phyloP scores from a whole-genome alignment of 2,113 vertebrate genomes.

The Cynopterus brachyotis region DNA sequence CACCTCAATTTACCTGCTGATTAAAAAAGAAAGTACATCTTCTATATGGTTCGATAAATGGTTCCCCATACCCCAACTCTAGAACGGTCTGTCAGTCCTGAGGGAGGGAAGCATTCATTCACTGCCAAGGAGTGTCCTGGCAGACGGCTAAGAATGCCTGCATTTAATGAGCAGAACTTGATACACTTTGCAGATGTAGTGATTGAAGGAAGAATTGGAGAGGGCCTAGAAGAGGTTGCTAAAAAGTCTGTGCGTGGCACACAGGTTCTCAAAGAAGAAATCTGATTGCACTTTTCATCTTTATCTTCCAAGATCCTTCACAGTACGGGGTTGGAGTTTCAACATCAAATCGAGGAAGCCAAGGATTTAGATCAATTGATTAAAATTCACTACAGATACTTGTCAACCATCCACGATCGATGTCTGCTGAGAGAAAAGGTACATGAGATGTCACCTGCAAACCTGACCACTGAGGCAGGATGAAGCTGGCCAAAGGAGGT shows the following conservation, averaged over 20 bases:
- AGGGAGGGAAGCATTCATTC: neutral
- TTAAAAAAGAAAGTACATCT: neutral
- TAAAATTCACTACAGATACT: conserved; percentile 97
- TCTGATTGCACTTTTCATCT: neutral
- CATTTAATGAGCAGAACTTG: neutral
- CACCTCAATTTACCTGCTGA: neutral
- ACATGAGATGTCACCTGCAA: neutral
- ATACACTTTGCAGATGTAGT: neutral
- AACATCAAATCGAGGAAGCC: conserved; percentile 97
- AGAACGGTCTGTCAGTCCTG: neutral
- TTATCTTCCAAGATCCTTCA: conserved; percentile 92
- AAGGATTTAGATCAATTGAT: conserved; percentile 98
- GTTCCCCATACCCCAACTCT: neutral
- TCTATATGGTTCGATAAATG: neutral
- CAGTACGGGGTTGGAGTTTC: conserved; percentile 98
- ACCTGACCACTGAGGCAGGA: neutral
- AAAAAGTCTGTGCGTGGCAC: neutral
- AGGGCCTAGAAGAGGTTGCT: neutral
- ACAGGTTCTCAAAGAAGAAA: neutral
- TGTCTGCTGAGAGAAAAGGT: conserved; percentile 98
- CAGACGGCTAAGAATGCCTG: neutral
- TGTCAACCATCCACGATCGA: conserved; percentile 97
- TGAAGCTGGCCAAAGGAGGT: neutral
- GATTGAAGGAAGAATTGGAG: neutral
- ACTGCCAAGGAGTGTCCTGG: neutral